Evolutionary conservation across 1,140 invertebrate species (phyloP), one percentile per base, ranked within the genome.

Genomic region (Aphaenogaster floridana): DNA sequence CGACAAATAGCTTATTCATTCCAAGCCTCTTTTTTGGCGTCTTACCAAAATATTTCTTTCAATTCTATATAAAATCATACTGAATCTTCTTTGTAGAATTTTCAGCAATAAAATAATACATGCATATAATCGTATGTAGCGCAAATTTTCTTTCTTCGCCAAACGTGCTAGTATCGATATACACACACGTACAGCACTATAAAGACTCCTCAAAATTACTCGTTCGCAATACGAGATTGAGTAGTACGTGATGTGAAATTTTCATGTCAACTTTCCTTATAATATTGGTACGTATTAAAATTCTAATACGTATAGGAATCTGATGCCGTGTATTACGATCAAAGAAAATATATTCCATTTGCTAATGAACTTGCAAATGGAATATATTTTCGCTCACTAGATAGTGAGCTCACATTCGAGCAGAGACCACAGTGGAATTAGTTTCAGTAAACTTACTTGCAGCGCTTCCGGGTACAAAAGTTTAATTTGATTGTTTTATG

Each of bases 401-500:
- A 59, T 83, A 48, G 28, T 36, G 6, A 59, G 21, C 28, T 72
- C 9, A 34, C 17, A 48, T 74, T 74, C 42, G 52, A 36, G 13
- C 36, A 15, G 45, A 50, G 45, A 50, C 6, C 21, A 45, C 15
- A 68, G 39, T 34, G 68, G 28, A 74, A 83, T 83, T 74, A 83
- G 42, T 83, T 59, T 61, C 68, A 36, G 3, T 42, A 59, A 59
- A 48, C 68, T 81, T 80, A 54, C n/a, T 71, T 21, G 28, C 52
- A 13, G 2, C 11, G 52, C 17, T 81, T 39, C 50, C 21, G 11
- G 21, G 28, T 28, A 42, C 50, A 59, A 83, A 79, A 83, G 79
- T 83, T 83, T 72, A 83, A 72, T 74, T 74, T 59, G 36, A 59
- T 81, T 81, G 68, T 74, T 34, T 72, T 45, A 83, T 59, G 79